Percentiles rank a stretch among this genome's conserved stretches.
Evolutionary conservation across 1,140 invertebrate species (phyloP).

Genomic region (Brachionus plicatilis): DNA sequence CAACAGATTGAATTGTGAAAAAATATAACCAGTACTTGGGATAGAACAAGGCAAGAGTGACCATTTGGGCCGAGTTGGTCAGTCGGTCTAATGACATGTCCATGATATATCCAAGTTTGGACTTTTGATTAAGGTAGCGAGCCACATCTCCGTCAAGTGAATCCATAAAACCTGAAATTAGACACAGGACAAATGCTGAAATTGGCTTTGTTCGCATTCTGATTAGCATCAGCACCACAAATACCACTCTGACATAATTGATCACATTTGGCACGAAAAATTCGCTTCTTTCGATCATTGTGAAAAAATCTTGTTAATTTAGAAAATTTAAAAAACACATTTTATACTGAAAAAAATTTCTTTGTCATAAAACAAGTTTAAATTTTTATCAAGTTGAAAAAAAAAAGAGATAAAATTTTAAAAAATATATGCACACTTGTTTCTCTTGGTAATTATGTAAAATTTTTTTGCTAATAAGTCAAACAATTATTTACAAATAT

Average conservation of each 20-base stretch:
- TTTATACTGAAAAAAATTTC: neutral
- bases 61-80: neutral
- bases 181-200: neutral
- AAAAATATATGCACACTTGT: neutral
- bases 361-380: neutral
- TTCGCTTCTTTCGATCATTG: neutral
- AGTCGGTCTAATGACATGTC: neutral
- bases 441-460: neutral
- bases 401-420: neutral
- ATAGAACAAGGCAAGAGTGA: neutral
- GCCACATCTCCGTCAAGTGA: constrained; percentile 8
- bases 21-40: constrained; percentile 4
- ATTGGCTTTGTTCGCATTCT: neutral
- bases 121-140: neutral
- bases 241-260: neutral
- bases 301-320: neutral
- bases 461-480: neutral
- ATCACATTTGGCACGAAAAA: neutral
- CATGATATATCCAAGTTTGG: neutral
- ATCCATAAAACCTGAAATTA: neutral
- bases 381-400: neutral
- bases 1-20: neutral
- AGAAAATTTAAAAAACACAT: neutral
- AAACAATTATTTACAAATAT: neutral
- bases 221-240: neutral